Base-by-base conservation (phyloP, 2,888 invertebrate species). In the Ephialtes manifestator region DNA sequence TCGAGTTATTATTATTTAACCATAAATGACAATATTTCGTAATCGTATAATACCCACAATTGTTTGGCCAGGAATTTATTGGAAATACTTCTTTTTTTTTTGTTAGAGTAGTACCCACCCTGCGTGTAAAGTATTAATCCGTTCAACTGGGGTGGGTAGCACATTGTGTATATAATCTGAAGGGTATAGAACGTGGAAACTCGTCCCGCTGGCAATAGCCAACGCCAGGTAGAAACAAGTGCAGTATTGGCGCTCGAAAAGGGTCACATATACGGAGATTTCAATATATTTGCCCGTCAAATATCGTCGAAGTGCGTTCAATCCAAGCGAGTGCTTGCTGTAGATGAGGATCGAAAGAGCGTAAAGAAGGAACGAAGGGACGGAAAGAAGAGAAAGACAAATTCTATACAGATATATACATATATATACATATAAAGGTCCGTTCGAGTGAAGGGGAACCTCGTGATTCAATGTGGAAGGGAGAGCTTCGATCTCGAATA, bases 211-310 rank as follows among this genome's bases (percentile, higher is more conserved):
- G 11, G 58, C 28, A 11, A 28, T 2, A 2, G 4, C 53, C 8
- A 18, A 18, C 53, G 71, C 53, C 48, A 4, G 46, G 46, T 48
- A 80, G 75, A 71, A 76, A 84, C 55, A 63, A 78, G 31, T 11
- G 11, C 28, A 39, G 78, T n/a, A 51, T n/a, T n/a, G 18, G 18
- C n/a, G 18, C 7, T 35, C 20, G 2, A 18, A 55, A 31, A 18
- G 67, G 18, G 15, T 18, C 18, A 18, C 51, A 77, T 74, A 67
- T 63, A 71, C 60, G 81, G 65, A 81, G 68, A 84, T 86, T 86
- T 86, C 84, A 86, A 86, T 86, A 84, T 81, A 86, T 86, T 86
- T 75, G 70, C 81, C 84, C 76, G 84, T 84, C 86, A 81, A 86
- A 86, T 84, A 84, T 86, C 81, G 58, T 71, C 78, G 55, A 70